Evolutionary conservation across 1,140 invertebrate genomes (phyloP).

Genomic region (Lepidostoma basale): DNA sequence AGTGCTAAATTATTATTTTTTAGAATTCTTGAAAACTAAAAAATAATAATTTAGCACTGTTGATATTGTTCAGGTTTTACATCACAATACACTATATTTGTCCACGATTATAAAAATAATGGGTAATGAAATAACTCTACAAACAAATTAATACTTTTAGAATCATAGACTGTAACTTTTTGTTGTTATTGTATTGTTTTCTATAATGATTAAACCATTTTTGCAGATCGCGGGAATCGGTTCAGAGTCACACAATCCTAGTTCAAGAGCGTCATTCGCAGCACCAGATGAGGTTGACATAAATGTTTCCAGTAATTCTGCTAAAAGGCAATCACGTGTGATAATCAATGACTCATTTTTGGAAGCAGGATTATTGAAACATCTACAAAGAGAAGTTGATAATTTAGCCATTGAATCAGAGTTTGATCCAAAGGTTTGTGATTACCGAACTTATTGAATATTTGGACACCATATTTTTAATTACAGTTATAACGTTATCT

Average conservation of each 20-base stretch:
- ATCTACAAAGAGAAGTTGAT: constrained; percentile 69
- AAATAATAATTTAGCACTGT: too few relatives aligned
- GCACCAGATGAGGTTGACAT: constrained; percentile 49
- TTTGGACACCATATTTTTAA: neutral
- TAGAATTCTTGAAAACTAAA: too few relatives aligned
- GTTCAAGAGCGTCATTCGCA: constrained; percentile 61
- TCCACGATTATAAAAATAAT: neutral
- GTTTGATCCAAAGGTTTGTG: constrained; percentile 67
- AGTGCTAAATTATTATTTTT: too few relatives aligned
- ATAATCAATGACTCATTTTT: constrained; percentile 59
- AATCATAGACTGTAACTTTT: too few relatives aligned
- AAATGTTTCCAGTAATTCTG: constrained; percentile 48
- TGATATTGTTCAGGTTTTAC: too few relatives aligned
- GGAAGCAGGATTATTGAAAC: constrained; percentile 67
- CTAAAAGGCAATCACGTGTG: constrained; percentile 45
- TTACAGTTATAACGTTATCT: neutral
- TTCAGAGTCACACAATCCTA: constrained; percentile 62
- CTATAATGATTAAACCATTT: too few relatives aligned
- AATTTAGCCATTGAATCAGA: constrained; percentile 71
- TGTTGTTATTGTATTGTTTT: too few relatives aligned
- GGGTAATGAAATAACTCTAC: neutral
- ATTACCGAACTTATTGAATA: neutral
- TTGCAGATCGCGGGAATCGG: constrained; percentile 62
- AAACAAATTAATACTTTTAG: too few relatives aligned
- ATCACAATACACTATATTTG: neutral